Evolutionary conservation across 2,888 invertebrate species (phyloP).

Genomic region (Temnothorax ravouxi): DNA sequence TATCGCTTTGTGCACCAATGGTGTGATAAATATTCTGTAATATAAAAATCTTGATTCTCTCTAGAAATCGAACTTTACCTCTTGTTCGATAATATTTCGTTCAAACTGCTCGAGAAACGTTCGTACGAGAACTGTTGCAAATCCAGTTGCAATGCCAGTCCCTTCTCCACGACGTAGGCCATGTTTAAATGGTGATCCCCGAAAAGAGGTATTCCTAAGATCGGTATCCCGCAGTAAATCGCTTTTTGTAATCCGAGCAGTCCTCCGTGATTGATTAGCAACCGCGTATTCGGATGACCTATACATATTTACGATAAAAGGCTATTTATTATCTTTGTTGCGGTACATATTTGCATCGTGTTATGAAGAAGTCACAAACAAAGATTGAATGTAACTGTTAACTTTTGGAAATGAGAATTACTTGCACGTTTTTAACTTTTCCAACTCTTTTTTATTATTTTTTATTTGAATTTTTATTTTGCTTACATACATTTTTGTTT

Average conservation of each 20-base stretch:
- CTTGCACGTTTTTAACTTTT: not conserved
- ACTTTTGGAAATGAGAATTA: not conserved
- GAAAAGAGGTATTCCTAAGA: slow-evolving; percentile 80
- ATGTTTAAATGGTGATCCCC: slow-evolving; percentile 79
- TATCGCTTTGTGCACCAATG: not conserved
- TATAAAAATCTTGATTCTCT: slow-evolving; percentile 17
- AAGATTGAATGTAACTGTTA: not conserved
- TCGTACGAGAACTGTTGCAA: slow-evolving; percentile 70
- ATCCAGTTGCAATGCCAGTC: slow-evolving; percentile 68
- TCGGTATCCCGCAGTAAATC: slow-evolving; percentile 78
- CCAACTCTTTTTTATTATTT: not conserved
- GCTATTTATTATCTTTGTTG: not conserved
- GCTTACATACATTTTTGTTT: not conserved
- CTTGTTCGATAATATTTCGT: slow-evolving; percentile 74
- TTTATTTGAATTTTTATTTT: not conserved
- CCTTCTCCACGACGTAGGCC: slow-evolving; percentile 68
- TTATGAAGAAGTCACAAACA: not conserved
- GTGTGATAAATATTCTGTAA: not conserved
- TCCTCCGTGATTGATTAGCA: slow-evolving; percentile 81
- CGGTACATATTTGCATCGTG: slow-evolving; percentile 9
- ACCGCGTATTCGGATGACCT: slow-evolving; percentile 81
- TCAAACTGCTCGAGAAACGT: slow-evolving; percentile 71
- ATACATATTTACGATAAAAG: slow-evolving; percentile 61
- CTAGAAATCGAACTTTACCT: slow-evolving; percentile 51
- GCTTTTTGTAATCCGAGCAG: slow-evolving; percentile 80